Evolutionary conservation across 2,113 vertebrate species (phyloP).

Genomic region (Aplodontia rufa): DNA sequence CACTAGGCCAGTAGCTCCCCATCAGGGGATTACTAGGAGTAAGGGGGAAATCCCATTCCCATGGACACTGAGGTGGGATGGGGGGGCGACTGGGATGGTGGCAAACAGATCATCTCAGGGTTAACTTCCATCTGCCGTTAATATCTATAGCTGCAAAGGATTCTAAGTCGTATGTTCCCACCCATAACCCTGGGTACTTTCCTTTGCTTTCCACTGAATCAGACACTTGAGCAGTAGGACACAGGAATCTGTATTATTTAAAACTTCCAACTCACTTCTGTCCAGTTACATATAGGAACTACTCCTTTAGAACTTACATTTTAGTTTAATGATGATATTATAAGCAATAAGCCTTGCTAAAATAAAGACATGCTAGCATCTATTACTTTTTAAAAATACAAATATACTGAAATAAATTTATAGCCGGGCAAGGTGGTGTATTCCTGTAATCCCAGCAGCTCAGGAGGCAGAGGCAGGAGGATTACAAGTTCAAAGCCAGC

Average conservation of each 20-base stretch:
- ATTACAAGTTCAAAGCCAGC: too few species aligned
- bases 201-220: neutral
- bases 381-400: conserved; percentile 38
- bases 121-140: neutral
- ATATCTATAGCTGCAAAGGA: neutral
- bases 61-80: neutral
- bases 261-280: neutral
- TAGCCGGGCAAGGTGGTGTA: too few species aligned
- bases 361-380: neutral
- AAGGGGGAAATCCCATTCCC: neutral
- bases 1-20: neutral
- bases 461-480: too few species aligned
- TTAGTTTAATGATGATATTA: neutral
- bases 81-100: neutral
- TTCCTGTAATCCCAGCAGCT: too few species aligned
- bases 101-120: neutral
- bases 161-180: neutral
- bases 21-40: neutral
- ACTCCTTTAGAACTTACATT: neutral
- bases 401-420: neutral
- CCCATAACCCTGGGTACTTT: neutral
- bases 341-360: neutral
- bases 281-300: neutral
- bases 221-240: neutral
- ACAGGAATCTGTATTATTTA: neutral